phyloP scores from a whole-genome alignment of 2,113 vertebrate species.

The Prochilodus magdalenae region DNA sequence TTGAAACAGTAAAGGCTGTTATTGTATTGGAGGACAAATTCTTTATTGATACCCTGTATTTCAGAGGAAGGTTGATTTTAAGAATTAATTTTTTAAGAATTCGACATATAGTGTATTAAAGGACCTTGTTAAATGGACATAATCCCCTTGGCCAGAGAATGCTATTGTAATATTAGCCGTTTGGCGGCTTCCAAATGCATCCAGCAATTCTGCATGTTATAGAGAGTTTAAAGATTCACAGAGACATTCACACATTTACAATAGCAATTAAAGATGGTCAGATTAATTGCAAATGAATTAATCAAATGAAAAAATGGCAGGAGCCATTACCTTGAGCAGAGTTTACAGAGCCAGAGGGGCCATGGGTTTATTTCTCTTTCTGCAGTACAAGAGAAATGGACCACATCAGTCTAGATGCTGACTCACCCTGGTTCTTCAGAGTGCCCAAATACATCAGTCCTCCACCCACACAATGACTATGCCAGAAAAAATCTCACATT shows the following conservation, averaged over 20 bases:
- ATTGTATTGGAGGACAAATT: not conserved
- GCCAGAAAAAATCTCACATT: constrained; percentile 28
- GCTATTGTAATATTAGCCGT: too few species aligned
- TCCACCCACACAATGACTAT: constrained; percentile 37
- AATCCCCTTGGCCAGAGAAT: too few species aligned
- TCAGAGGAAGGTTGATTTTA: too few species aligned
- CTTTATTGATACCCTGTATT: too few species aligned
- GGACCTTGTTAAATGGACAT: too few species aligned
- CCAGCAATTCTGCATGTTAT: not conserved
- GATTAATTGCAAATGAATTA: not conserved
- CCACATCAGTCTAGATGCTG: constrained; percentile 56
- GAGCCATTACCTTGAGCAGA: constrained; percentile 42
- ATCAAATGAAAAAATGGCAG: not conserved
- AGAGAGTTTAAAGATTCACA: not conserved
- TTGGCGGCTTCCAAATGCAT: too few species aligned
- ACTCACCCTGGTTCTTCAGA: constrained; percentile 50
- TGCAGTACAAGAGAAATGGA: constrained; percentile 58
- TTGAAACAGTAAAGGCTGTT: not conserved
- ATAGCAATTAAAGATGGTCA: not conserved
- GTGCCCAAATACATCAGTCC: constrained; percentile 58
- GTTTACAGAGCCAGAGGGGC: constrained; percentile 39
- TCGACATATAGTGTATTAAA: too few species aligned
- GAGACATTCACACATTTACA: not conserved
- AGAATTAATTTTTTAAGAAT: too few species aligned
- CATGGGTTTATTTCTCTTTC: constrained; percentile 33